Conservation (phyloP, 2,888 invertebrate species). For the Mimas tiliae region DNA sequence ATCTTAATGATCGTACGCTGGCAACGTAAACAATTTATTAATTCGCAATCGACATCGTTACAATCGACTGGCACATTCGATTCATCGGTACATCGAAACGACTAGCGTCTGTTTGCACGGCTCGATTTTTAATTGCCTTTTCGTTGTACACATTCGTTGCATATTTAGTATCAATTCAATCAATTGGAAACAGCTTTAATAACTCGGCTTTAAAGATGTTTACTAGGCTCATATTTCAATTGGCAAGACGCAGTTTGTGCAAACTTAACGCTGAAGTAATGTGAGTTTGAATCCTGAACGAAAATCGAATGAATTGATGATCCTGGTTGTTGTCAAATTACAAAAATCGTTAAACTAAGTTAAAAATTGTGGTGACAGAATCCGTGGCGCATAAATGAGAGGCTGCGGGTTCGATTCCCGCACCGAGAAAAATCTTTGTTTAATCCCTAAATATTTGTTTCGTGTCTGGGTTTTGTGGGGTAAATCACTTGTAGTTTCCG, state of each 20-base stretch:
- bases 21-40: conserved; percentile 78
- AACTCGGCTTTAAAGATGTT: conserved; percentile 4
- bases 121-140: conserved; percentile 33
- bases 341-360: too few species aligned
- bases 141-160: conserved; percentile 9
- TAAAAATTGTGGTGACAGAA: too few species aligned
- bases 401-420: too few species aligned
- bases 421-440: too few species aligned
- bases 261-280: background rate
- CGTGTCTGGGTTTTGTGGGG: too few species aligned
- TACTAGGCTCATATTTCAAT: background rate
- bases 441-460: too few species aligned
- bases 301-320: background rate
- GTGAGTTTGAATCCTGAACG: background rate
- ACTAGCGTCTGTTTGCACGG: conserved; percentile 57
- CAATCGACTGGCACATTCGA: conserved; percentile 71
- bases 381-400: too few species aligned
- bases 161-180: conserved; percentile 5
- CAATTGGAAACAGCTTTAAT: conserved; percentile 5
- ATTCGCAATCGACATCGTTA: conserved; percentile 74
- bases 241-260: background rate
- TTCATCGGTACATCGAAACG: conserved; percentile 64
- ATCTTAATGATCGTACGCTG: conserved; percentile 74
- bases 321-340: too few species aligned
- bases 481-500: too few species aligned